Evolutionary conservation across 2,113 vertebrate species (phyloP), one percentile per base, ranked within the genome.

Genomic region (Eolophus roseicapilla): DNA sequence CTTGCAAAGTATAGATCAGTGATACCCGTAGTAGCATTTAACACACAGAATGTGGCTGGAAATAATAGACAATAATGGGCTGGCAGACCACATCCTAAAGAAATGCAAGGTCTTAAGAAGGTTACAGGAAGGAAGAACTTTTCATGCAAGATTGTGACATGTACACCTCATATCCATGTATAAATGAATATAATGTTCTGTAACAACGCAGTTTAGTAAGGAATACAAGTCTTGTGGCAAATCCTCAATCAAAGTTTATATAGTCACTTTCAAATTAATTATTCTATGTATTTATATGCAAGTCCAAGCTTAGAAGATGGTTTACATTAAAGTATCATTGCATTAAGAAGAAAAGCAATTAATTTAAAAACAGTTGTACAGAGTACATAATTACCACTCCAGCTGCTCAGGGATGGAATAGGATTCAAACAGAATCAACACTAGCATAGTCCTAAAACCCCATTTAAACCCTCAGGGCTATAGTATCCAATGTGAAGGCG

Each of bases 391-490:
- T 68, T 73, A 37, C 14, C 21, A 50, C 17, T 82, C 18, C 79
- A 79, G 43, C 17, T 76, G 19, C 57, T 74, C 23, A 82, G 39
- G 5, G 23, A n/a, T 47, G 10, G 39, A 11, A 29, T 47, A 10
- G n/a, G 17, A 43, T 64, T 83, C 49, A 55, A 19, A 19, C 19
- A 75, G 53, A 82, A 83, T 71, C 50, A 78, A 44, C 52, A 82
- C 3, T 60, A 64, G 5, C 13, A 8, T 44, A 52, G 17, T 57
- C 27, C 9, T 81, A 25, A 92, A 67, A 68, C 44, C 7, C 31
- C 23, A 47, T 49, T 71, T 44, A 68, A 92, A 41, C 6, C 21
- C 41, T 77, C 0, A 0, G 10, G 10, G 5, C 6, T 24, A 16
- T 11, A 19, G 14, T 49, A 64, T 41, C 43, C 13, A 7, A 37